Evolutionary conservation across 2,888 invertebrate genomes (phyloP), one percentile per base, ranked within the genome.

Genomic region (Hirtodrosophila cameraria): DNA sequence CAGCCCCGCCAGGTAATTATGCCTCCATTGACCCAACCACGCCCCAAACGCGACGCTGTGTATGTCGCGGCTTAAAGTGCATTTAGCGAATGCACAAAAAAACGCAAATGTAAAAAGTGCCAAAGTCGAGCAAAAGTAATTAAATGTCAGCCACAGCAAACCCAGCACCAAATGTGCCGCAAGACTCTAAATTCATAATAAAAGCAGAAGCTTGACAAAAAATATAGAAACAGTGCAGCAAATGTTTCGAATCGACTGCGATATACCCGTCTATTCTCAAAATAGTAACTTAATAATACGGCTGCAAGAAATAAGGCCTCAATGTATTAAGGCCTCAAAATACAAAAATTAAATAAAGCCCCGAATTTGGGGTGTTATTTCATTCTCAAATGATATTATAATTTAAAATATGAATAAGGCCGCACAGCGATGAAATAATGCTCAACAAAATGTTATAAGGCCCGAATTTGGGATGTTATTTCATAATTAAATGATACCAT

Each of bases 81-180:
- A 77, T 68, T 82, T 80, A 61, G 54, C 69, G 50, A 65, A 54
- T 60, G 75, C 60, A n/a, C n/a, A n/a, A 54, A 57, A 49, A 67
- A 61, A 42, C 23, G 48, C 46, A 46, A 50, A 16, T 43, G 42
- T 16, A 57, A 59, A 55, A 57, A 59, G 38, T 62, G 48, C 45
- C 64, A 85, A 78, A 71, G 84, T 69, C 71, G 69, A 75, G 68
- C n/a, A 71, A 68, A 86, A 67, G 66, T 71, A 83, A 82, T 72
- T 76, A 83, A 83, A 70, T 71, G 61, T 74, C 67, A 71, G 70
- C 12, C 57, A 48, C 77, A 66, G 54, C 53, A 42, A 30, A n/a
- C n/a, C n/a, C n/a, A 43, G 55, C 35, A 58, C 50, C 54, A 73
- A 79, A 80, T 76, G 60, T 58, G 64, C 64, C 62, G 69, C 42